Conservation (phyloP, 1,140 invertebrate genomes). For the Monochamus saltuarius region DNA sequence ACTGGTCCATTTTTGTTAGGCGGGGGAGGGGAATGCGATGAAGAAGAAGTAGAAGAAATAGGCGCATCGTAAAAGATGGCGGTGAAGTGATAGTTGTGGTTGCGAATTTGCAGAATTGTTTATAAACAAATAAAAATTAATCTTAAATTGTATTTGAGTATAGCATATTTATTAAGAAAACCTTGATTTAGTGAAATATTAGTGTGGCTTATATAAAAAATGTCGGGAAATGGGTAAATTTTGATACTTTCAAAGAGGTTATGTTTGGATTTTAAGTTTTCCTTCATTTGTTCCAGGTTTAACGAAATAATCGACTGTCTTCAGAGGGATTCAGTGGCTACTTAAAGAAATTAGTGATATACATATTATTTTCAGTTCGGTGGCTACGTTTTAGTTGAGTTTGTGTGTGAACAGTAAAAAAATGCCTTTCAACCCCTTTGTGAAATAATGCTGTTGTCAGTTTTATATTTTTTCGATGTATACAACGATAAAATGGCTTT, state of each 20-base stretch:
- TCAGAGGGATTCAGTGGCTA: slow-evolving; percentile 4
- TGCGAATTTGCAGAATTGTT: slow-evolving; percentile 50
- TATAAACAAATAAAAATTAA: slow-evolving; percentile 40
- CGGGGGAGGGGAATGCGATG: slow-evolving; percentile 37
- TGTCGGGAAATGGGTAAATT: slow-evolving; percentile 9
- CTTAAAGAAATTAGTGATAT: neutral
- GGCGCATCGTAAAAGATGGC: slow-evolving; percentile 48
- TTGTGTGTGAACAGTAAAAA: slow-evolving; percentile 12
- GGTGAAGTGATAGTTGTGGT: slow-evolving; percentile 43
- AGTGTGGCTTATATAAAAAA: neutral
- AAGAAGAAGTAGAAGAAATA: slow-evolving; percentile 39
- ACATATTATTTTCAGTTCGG: neutral
- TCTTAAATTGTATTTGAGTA: neutral
- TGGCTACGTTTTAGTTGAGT: slow-evolving; percentile 5
- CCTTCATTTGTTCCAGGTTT: slow-evolving; percentile 41
- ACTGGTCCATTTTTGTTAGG: slow-evolving; percentile 42
- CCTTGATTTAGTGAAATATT: slow-evolving; percentile 3
- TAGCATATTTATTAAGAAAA: neutral
- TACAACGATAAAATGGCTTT: slow-evolving; percentile 48
- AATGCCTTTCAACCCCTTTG: slow-evolving; percentile 25
- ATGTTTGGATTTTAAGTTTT: slow-evolving; percentile 44
- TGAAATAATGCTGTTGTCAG: slow-evolving; percentile 32
- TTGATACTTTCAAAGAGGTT: slow-evolving; percentile 38
- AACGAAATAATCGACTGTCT: neutral
- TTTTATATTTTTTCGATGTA: slow-evolving; percentile 21